Evolutionary conservation across 2,797 vertebrate genomes (phyloP).

Genomic region (Anabacerthia variegaticeps): DNA sequence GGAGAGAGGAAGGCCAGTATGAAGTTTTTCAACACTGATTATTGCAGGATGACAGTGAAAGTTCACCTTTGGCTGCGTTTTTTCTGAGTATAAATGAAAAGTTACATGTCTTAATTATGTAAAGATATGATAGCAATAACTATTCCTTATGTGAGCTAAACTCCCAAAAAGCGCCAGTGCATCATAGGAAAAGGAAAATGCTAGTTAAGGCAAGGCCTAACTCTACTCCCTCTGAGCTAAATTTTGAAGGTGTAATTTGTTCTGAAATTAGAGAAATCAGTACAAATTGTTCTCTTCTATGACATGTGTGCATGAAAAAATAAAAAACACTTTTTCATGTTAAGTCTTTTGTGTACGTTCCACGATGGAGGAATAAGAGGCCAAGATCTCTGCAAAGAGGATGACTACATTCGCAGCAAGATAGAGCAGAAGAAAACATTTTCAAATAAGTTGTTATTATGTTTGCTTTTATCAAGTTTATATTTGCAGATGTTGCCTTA

Average conservation of each 20-base stretch:
- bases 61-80: neutral
- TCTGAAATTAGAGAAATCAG: neutral
- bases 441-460: neutral
- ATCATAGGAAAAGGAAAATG: neutral
- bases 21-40: neutral
- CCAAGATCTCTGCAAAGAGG: neutral
- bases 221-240: neutral
- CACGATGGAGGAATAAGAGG: neutral
- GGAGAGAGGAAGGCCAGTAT: accelerated
- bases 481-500: neutral
- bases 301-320: neutral
- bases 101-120: neutral
- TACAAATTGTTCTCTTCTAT: neutral
- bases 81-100: neutral
- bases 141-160: neutral
- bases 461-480: neutral
- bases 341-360: neutral
- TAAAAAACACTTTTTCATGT: neutral
- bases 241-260: neutral
- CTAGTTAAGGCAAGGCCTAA: neutral
- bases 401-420: neutral
- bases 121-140: neutral
- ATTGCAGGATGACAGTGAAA: neutral
- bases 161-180: too few relatives aligned
- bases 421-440: neutral